phyloP scores from a whole-genome alignment of 1,140 invertebrate genomes.

The Bilobella aurantiaca region DNA sequence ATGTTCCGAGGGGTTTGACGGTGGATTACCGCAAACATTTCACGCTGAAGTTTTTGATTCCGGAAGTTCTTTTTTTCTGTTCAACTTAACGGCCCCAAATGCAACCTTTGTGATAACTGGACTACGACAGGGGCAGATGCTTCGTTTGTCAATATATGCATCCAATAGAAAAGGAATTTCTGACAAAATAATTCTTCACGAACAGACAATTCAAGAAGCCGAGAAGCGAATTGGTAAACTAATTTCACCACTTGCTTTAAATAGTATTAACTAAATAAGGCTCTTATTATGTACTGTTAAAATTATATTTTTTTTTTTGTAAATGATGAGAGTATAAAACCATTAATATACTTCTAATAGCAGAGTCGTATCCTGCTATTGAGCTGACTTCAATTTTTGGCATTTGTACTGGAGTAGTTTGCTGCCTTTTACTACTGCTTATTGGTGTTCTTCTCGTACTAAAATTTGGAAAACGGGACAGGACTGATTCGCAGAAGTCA shows the following conservation, averaged over 20 bases:
- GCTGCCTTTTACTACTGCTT: constrained; percentile 55
- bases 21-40: constrained; percentile 55
- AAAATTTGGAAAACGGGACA: constrained; percentile 45
- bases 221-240: constrained; percentile 68
- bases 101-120: constrained; percentile 57
- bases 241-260: constrained; percentile 11
- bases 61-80: constrained; percentile 50
- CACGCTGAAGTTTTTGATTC: constrained; percentile 62
- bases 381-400: constrained; percentile 64
- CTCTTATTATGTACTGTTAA: background rate
- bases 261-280: too few species aligned
- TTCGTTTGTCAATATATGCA: constrained; percentile 63
- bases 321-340: too few species aligned
- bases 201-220: constrained; percentile 59
- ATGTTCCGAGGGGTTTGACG: constrained; percentile 69
- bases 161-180: constrained; percentile 74
- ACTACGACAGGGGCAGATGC: constrained; percentile 54
- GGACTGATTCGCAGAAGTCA: constrained; percentile 47
- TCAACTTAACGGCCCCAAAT: constrained; percentile 54
- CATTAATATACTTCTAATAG: too few species aligned
- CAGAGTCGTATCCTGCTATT: constrained; percentile 23
- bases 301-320: too few species aligned
- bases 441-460: constrained; percentile 58
- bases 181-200: constrained; percentile 51
- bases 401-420: constrained; percentile 58